A percentile compares a stretch with the other conserved stretches of the same genome.
phyloP scores from a whole-genome alignment of 2,797 vertebrate genomes.

The Cygnus olor region DNA sequence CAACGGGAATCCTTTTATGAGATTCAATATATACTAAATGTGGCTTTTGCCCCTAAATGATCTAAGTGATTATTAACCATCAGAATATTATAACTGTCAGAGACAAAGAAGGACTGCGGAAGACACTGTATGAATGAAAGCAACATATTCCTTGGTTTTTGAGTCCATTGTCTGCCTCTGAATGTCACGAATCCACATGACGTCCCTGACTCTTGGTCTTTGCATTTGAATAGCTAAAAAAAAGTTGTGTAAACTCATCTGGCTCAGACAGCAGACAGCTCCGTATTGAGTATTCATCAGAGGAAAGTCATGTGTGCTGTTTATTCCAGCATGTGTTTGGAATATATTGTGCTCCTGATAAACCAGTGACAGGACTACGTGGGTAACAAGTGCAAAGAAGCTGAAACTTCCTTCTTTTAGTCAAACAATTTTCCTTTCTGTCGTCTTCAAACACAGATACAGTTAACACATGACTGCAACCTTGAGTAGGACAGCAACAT shows the following conservation, averaged over 20 bases:
- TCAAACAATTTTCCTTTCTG: background rate
- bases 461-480: background rate
- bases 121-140: background rate
- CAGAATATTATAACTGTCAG: background rate
- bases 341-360: constrained; percentile 42
- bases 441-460: background rate
- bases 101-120: background rate
- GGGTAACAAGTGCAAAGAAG: background rate
- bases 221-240: background rate
- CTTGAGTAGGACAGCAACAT: background rate
- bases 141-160: background rate
- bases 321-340: constrained; percentile 35
- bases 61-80: background rate
- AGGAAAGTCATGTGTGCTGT: background rate
- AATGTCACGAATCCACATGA: background rate
- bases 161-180: background rate
- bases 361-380: background rate
- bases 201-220: background rate
- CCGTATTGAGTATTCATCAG: constrained; percentile 41
- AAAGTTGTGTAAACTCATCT: background rate
- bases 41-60: background rate
- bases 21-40: background rate
- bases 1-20: background rate
- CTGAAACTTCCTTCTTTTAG: background rate
- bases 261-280: constrained; percentile 6